Evolutionary conservation across 2,888 invertebrate species (phyloP).

Genomic region (Polia nebulosa): DNA sequence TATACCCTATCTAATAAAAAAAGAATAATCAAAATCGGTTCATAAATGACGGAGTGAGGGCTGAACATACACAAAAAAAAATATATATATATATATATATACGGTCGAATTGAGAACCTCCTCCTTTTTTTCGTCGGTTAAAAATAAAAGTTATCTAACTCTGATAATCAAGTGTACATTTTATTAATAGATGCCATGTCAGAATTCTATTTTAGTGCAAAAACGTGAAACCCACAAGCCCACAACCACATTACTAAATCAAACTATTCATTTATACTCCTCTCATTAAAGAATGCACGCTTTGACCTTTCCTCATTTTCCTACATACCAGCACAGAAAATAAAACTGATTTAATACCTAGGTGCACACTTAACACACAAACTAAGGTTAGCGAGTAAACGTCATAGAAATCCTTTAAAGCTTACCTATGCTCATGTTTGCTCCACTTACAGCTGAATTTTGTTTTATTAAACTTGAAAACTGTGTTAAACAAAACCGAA

Average conservation of each 20-base stretch:
- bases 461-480: constrained; percentile 43
- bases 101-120: too few relatives aligned
- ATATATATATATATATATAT: too few relatives aligned
- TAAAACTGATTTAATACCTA: constrained; percentile 18
- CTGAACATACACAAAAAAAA: too few relatives aligned
- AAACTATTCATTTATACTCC: not conserved
- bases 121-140: too few relatives aligned
- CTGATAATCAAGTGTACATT: too few relatives aligned
- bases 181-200: not conserved
- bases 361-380: constrained; percentile 22
- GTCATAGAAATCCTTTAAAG: constrained; percentile 33
- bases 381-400: not conserved
- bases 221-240: not conserved
- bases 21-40: too few relatives aligned
- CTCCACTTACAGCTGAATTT: constrained; percentile 29
- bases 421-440: not conserved
- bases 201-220: not conserved
- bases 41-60: too few relatives aligned
- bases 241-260: not conserved
- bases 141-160: too few relatives aligned
- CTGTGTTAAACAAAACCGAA: constrained; percentile 39
- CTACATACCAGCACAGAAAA: not conserved
- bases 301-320: constrained; percentile 7
- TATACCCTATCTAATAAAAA: too few relatives aligned
- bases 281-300: constrained; percentile 26